phyloP scores from a whole-genome alignment of 2,797 vertebrate genomes.

The Antrozous pallidus region DNA sequence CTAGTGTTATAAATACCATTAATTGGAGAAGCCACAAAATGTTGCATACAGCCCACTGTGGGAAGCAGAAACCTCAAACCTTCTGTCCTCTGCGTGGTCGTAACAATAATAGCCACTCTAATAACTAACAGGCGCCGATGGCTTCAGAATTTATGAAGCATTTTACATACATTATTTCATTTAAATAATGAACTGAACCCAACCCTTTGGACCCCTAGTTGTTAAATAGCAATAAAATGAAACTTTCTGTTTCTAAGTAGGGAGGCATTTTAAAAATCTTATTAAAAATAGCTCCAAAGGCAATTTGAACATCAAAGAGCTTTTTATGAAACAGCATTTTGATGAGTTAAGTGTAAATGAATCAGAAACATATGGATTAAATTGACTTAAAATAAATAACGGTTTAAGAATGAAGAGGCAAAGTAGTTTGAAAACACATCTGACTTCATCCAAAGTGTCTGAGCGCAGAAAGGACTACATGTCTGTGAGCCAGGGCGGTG shows the following conservation, averaged over 20 bases:
- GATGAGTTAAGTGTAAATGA: conserved; percentile 79
- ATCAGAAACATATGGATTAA: conserved; percentile 75
- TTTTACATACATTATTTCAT: conserved; percentile 72
- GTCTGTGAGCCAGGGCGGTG: background rate
- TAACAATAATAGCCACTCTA: background rate
- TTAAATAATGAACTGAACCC: conserved; percentile 64
- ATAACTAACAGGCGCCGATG: conserved; percentile 24
- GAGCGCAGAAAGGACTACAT: background rate
- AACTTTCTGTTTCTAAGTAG: conserved; percentile 71
- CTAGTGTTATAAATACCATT: background rate
- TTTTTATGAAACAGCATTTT: conserved; percentile 76
- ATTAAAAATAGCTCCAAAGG: conserved; percentile 75
- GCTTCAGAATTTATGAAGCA: conserved; percentile 60
- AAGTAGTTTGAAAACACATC: conserved; percentile 67
- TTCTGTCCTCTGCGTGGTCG: background rate
- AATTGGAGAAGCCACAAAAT: background rate
- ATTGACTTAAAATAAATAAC: conserved; percentile 76
- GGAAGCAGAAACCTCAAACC: background rate
- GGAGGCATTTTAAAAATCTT: conserved; percentile 41
- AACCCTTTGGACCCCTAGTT: conserved; percentile 39
- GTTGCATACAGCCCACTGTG: background rate
- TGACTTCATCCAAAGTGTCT: conserved; percentile 56
- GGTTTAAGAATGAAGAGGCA: conserved; percentile 73
- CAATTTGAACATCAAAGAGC: conserved; percentile 75
- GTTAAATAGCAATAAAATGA: conserved; percentile 67